Evolutionary conservation across 2,113 vertebrate species (phyloP), one percentile per base, ranked within the genome.

Genomic region (Himantopus leucocephalus): DNA sequence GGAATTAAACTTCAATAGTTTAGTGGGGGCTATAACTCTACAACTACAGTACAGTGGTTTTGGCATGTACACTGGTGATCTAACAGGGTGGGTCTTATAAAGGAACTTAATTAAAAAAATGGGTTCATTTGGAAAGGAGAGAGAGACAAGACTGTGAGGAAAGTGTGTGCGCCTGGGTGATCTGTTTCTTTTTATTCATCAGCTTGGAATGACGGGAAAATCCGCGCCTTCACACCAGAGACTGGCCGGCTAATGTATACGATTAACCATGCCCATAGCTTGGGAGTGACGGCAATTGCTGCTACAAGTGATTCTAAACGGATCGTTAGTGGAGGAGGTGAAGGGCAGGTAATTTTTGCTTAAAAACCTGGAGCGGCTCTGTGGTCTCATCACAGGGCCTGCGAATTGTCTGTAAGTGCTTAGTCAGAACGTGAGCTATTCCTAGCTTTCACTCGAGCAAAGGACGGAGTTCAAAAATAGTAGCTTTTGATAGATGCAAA

Each of bases 121-220:
- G 0, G 7, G 30, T 37, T 81, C 22, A 1, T 41, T 62, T 62
- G 50, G n/a, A 72, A 75, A 63, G 55, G 48, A 45, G 35, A 35
- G 68, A 11, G 60, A 39, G 43, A 60, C 12, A 62, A 9, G 9
- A 45, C 19, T 6, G 14, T 2, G 20, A 47, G 73, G 79, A 10
- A 56, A 34, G 63, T 37, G 56, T 58, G 67, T 79, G 24, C 26
- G 3, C 9, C 41, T 45, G 50, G 12, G 9, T 88, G 24, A 76
- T 88, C n/a, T 81, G 27, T 92, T 79, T 90, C 37, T 83, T n/a
- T 70, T 18, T 89, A 29, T 84, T 13, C 43, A 20, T 14, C 88
- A 99, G 99, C 97, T 1, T 99, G 99, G 99, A 97, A 98, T 8
- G 99, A 99, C 6, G 98, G 98, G 32, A 99, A 98, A 75, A 99